Percentiles rank a stretch among this genome's conserved stretches.
These are phyloP conservation scores for Limosa lapponica DNA, from an alignment of 2,797 vertebrate genomes.

Conservation along the genomic window DNA sequence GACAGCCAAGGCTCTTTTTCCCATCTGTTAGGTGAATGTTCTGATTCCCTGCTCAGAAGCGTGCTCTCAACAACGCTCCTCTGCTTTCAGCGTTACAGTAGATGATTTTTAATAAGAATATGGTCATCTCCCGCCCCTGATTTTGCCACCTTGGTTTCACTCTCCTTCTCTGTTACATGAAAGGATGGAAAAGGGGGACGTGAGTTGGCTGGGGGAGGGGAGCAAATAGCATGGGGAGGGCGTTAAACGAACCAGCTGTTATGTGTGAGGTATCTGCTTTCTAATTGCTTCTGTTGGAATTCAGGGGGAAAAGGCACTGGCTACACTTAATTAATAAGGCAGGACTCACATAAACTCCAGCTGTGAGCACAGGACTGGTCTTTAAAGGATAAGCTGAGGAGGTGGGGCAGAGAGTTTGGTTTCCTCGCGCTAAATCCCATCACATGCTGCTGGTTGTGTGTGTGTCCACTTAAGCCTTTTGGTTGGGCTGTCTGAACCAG, in stretches of 20 bases:
- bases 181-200: background rate
- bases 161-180: background rate
- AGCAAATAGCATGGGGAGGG: background rate
- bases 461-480: slow-evolving; percentile 45
- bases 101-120: background rate
- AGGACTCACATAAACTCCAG: slow-evolving; percentile 72
- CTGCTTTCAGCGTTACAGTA: background rate
- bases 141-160: slow-evolving; percentile 25
- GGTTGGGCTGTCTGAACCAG: slow-evolving; percentile 49
- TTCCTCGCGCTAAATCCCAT: slow-evolving; percentile 48
- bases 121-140: background rate
- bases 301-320: background rate
- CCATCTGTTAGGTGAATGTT: slow-evolving; percentile 34
- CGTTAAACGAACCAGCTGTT: slow-evolving; percentile 58
- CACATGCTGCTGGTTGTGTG: slow-evolving; percentile 52
- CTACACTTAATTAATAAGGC: slow-evolving; percentile 74
- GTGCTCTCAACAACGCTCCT: background rate
- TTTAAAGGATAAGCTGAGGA: slow-evolving; percentile 65
- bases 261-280: slow-evolving; percentile 65
- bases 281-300: slow-evolving; percentile 70
- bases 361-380: slow-evolving; percentile 70
- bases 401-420: slow-evolving; percentile 51
- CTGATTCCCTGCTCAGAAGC: background rate
- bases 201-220: slow-evolving; percentile 10
- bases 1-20: background rate